A percentile compares a stretch with the other conserved stretches of the same genome.
These are phyloP conservation scores for Drosophila seclusa DNA, from an alignment of 2,888 invertebrate species.

Conservation along the genomic window DNA sequence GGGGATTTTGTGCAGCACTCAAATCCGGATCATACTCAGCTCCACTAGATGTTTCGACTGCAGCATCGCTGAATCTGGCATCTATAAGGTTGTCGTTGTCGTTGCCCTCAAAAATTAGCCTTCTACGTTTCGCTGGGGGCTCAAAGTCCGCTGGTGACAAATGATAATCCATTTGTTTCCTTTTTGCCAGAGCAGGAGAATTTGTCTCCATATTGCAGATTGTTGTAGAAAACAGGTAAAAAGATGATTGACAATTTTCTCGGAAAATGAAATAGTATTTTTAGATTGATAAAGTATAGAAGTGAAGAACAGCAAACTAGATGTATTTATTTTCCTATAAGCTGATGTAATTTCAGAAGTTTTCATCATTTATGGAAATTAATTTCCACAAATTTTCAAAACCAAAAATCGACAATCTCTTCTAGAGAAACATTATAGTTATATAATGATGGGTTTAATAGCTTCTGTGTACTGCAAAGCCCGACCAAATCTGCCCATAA, in stretches of 20 bases:
- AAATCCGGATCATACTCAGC: conserved; percentile 25
- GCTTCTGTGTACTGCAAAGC: conserved; percentile 2
- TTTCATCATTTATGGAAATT: background rate
- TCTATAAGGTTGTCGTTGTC: background rate
- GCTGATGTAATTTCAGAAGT: background rate
- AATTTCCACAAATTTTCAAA: background rate
- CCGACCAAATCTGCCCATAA: conserved; percentile 56
- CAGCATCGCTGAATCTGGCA: background rate
- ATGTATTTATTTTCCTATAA: background rate
- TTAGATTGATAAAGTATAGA: no score
- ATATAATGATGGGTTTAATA: conserved; percentile 9
- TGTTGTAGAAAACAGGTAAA: background rate
- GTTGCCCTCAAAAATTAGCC: background rate
- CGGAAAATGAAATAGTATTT: background rate
- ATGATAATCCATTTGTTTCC: rapidly evolving
- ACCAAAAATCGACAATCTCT: background rate
- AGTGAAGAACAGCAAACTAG: background rate
- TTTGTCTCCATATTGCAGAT: background rate
- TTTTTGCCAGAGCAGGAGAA: background rate
- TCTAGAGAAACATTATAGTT: conserved; percentile 1
- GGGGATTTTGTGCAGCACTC: conserved; percentile 25
- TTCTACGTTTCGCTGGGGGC: background rate
- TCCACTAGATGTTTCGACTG: background rate
- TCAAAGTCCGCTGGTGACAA: background rate
- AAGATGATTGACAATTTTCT: background rate